These are phyloP conservation scores for Alosa alosa DNA, from an alignment of 2,113 vertebrate genomes.

Conservation along the genomic window DNA sequence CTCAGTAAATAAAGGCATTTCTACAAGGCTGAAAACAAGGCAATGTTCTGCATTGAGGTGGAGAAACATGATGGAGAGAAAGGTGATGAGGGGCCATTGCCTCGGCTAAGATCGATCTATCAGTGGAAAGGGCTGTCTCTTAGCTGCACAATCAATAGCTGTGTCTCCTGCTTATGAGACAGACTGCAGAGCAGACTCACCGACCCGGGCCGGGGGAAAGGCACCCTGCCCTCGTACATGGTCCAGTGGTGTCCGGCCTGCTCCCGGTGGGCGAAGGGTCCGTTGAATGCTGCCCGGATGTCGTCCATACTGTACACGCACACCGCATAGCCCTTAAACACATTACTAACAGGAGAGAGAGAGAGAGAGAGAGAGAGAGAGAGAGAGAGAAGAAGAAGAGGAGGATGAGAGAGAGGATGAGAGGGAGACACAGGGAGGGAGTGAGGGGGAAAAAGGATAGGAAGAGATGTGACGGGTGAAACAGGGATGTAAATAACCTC, in stretches of 20 bases:
- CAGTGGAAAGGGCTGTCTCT: neutral
- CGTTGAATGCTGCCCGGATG: conserved; percentile 91
- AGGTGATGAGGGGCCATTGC: neutral
- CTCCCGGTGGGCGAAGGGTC: conserved; percentile 90
- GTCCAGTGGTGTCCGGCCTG: conserved; percentile 92
- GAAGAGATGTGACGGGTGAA: neutral
- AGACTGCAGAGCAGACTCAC: conserved; percentile 72
- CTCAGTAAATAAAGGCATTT: neutral
- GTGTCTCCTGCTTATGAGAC: conserved; percentile 13
- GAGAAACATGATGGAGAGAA: neutral
- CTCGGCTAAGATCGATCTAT: neutral
- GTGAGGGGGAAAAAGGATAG: neutral
- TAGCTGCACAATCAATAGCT: neutral
- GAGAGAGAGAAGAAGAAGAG: neutral
- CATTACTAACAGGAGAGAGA: conserved; percentile 70
- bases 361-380: neutral
- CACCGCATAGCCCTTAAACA: conserved; percentile 93
- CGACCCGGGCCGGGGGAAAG: conserved; percentile 93
- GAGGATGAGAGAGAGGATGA: neutral
- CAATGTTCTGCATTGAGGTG: neutral
- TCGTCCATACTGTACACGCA: conserved; percentile 95
- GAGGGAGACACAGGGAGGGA: neutral
- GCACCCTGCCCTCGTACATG: conserved; percentile 88
- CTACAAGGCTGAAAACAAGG: neutral
- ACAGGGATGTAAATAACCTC: neutral